Evolutionary conservation across 2,888 invertebrate species (phyloP), one percentile per base, ranked within the genome.

Genomic region (Leptogaster cylindrica): DNA sequence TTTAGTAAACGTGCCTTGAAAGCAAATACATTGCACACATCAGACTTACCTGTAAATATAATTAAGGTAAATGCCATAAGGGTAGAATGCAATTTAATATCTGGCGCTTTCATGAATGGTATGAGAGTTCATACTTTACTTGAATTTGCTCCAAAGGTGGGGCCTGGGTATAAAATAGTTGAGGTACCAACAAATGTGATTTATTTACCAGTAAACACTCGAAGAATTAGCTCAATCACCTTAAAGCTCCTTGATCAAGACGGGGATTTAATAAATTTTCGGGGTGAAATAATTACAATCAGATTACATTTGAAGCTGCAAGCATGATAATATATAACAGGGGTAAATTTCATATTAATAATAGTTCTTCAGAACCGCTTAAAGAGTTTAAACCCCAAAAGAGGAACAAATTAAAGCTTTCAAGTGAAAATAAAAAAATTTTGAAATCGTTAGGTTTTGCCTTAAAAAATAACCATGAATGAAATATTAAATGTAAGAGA

Each of bases 91-190:
- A 50, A 65, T 48, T 6, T 65, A 2, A 28, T 50, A 25, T 5
- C 31, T 8, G 10, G 33, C 14, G 16, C 65, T 2, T 65, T 20
- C 66, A 66, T 58, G 27, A 33, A 39, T 68, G 72, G 72, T 8
- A 70, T 70, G 58, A 71, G 68, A 25, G 72, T 73, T 16, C 77
- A 79, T 55, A 75, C 73, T 2, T 73, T 78, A 52, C 75, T 77
- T 64, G 73, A 77, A 71, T 78, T 78, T 71, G 73, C 72, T 18
- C 74, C 75, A 3, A 70, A 69, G 28, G 75, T 76, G 10, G 70
- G 71, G 14, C 75, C 76, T 5, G 78, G 78, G n/a, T 78, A 73
- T 74, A 74, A 75, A 71, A 73, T 76, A 28, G 69, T 76, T 48
- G 76, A 77, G 68, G 73, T 73, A n/a, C 77, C 77, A n/a, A 52